Evolutionary conservation across 2,888 invertebrate genomes (phyloP).

Genomic region (Ormyrus thymus): DNA sequence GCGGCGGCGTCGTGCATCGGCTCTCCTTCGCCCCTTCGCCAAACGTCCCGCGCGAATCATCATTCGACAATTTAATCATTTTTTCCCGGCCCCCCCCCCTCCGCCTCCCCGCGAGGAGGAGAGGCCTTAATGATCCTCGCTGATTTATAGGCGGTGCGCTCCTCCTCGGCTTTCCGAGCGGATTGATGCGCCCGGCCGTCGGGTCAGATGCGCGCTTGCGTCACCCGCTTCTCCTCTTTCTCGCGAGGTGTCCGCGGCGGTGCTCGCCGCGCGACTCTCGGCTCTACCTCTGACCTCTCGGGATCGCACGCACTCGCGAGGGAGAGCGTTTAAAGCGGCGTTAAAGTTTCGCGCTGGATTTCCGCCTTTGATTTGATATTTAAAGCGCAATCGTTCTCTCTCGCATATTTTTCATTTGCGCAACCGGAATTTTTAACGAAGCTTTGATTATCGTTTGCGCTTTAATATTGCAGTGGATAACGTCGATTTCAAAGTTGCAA

Average conservation of each 20-base stretch:
- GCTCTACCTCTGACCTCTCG: conserved; percentile 20
- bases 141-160: conserved; percentile 27
- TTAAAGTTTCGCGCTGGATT: no score
- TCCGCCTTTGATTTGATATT: no score
- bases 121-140: conserved; percentile 17
- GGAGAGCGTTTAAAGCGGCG: no score
- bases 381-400: no score
- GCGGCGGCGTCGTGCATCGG: not conserved
- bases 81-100: not conserved
- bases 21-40: not conserved
- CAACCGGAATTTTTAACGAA: no score
- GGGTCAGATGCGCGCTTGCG: not conserved
- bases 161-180: not conserved
- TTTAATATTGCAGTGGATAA: no score
- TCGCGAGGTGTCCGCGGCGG: not conserved
- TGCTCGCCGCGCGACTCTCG: not conserved
- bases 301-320: not conserved
- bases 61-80: conserved; percentile 34
- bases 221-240: conserved; percentile 3
- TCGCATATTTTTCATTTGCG: no score
- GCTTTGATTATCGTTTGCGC: no score
- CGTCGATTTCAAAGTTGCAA: no score
- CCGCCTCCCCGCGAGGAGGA: no score
- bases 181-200: conserved; percentile 21
- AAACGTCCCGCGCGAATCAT: not conserved